Conservation (phyloP, 2,888 invertebrate genomes). For the Orthonychiurus folsomi region DNA sequence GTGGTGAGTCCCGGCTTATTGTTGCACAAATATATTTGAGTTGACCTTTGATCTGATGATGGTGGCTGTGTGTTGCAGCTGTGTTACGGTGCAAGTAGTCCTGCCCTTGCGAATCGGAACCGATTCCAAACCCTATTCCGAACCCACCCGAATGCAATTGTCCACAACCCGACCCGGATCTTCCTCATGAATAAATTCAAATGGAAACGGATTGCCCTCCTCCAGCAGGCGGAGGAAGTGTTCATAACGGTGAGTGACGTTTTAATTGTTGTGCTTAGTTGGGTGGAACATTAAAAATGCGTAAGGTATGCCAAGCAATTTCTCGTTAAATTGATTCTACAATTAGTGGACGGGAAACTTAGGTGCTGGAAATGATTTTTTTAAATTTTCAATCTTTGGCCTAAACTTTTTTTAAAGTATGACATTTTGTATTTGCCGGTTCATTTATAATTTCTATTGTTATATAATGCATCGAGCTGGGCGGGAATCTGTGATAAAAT, state of each 20-base stretch:
- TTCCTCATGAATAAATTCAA: constrained; percentile 93
- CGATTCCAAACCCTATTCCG: constrained; percentile 96
- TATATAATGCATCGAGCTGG: too few species aligned
- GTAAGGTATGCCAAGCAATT: neutral
- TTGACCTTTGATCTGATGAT: neutral
- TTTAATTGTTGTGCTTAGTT: constrained; percentile 1
- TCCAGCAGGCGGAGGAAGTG: constrained; percentile 98
- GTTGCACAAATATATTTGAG: neutral
- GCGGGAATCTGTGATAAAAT: too few species aligned
- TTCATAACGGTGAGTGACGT: constrained; percentile 73
- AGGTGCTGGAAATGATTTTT: too few species aligned
- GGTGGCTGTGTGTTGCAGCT: constrained; percentile 70
- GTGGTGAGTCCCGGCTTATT: constrained; percentile 70
- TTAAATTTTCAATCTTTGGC: too few species aligned
- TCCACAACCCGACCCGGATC: constrained; percentile 95
- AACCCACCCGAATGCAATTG: constrained; percentile 97
- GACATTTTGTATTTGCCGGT: too few species aligned
- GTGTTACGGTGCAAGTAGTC: constrained; percentile 97
- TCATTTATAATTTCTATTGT: too few species aligned
- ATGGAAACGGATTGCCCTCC: constrained; percentile 93
- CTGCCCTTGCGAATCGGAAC: constrained; percentile 91
- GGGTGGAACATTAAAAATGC: neutral
- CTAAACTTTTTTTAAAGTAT: too few species aligned
- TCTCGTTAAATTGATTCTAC: too few species aligned
- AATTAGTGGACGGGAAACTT: too few species aligned